Conservation (phyloP, 2,113 vertebrate species). For the Hylia prasina region DNA sequence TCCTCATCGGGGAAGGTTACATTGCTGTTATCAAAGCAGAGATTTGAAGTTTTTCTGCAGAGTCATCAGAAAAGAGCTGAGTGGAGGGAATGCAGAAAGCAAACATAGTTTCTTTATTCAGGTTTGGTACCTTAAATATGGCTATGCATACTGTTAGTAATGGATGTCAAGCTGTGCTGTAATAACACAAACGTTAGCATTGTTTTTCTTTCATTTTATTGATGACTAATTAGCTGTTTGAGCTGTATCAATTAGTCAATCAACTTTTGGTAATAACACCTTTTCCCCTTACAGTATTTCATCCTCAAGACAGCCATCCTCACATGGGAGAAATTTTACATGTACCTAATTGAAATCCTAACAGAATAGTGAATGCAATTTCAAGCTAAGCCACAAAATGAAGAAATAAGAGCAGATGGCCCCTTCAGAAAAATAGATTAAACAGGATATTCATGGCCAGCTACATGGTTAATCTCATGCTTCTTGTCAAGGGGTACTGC, state of each 20-base stretch:
- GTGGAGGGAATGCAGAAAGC: background rate
- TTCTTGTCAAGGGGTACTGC: background rate
- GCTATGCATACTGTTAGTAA: background rate
- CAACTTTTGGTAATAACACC: background rate
- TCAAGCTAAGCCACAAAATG: background rate
- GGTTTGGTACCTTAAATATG: background rate
- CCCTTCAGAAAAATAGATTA: conserved; percentile 44
- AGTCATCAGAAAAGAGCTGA: background rate
- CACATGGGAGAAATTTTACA: background rate
- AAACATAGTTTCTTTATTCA: background rate
- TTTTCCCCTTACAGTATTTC: background rate
- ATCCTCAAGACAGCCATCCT: background rate
- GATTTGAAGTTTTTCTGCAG: background rate
- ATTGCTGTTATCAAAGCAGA: background rate
- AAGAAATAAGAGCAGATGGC: conserved; percentile 50
- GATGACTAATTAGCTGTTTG: conserved; percentile 1
- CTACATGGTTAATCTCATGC: background rate
- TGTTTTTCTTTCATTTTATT: conserved; percentile 1
- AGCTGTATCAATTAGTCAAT: conserved; percentile 5
- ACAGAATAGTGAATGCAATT: background rate
- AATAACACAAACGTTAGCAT: background rate
- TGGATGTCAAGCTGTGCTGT: background rate
- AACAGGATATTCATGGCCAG: background rate
- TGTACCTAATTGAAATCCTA: conserved; percentile 3
- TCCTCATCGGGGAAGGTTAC: background rate